Evolutionary conservation across 2,113 vertebrate species (phyloP).

Genomic region (Triplophysa siluroides): DNA sequence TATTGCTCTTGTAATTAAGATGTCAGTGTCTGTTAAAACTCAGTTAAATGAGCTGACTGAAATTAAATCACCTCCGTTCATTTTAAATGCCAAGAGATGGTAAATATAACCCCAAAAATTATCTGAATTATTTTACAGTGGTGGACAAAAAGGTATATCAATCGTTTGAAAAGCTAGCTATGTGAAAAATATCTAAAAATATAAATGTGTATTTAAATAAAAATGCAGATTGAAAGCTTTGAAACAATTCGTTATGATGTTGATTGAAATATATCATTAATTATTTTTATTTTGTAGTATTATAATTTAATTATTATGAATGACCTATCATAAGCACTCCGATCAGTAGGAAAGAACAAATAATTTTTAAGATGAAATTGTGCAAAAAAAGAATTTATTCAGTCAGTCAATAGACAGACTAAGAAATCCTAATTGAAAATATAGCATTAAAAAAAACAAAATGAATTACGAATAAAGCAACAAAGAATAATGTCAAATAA

Average conservation of each 20-base stretch:
- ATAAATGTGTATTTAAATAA: too few species aligned
- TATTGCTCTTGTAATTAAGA: constrained; percentile 26
- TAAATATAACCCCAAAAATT: background rate
- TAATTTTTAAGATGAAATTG: too few species aligned
- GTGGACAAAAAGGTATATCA: background rate
- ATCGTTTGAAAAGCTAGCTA: too few species aligned
- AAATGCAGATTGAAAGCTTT: too few species aligned
- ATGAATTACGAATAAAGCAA: too few species aligned
- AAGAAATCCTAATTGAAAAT: too few species aligned
- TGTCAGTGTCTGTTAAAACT: constrained; percentile 12
- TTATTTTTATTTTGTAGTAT: background rate
- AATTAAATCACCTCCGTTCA: background rate
- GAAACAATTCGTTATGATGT: background rate
- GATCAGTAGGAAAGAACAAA: too few species aligned
- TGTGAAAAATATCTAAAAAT: background rate
- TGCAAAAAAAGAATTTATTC: too few species aligned
- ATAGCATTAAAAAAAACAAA: too few species aligned
- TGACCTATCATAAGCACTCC: too few species aligned
- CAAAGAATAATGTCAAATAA: too few species aligned
- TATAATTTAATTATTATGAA: background rate
- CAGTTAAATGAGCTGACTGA: background rate
- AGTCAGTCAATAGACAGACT: too few species aligned
- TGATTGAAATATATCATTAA: background rate
- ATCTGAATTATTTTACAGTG: background rate
- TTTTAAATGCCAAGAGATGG: background rate